Conservation (phyloP, 2,888 invertebrate species). For the Dryobota labecula region DNA sequence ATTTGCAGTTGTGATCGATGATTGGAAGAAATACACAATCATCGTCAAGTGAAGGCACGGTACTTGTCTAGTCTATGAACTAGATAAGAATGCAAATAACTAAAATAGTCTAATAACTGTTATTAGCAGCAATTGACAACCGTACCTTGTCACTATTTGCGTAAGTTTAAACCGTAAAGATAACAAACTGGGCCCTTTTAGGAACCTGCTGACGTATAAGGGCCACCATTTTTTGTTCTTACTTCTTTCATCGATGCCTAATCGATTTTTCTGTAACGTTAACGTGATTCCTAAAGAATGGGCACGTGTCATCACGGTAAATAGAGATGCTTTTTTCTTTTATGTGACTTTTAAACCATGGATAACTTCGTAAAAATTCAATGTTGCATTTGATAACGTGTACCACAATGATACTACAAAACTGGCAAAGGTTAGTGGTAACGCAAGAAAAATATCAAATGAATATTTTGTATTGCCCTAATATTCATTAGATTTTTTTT, state of each 20-base stretch:
- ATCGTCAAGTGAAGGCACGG: slow-evolving; percentile 17
- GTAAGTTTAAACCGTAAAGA: slow-evolving; percentile 20
- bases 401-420: not conserved
- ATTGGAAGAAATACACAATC: slow-evolving; percentile 22
- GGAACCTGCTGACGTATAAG: not conserved
- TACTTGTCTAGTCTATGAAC: slow-evolving; percentile 26
- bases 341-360: not conserved
- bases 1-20: not conserved
- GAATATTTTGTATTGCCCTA: not conserved
- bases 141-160: slow-evolving; percentile 36
- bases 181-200: slow-evolving; percentile 18
- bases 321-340: not conserved
- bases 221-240: not conserved
- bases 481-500: too few relatives aligned
- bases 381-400: not conserved
- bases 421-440: not conserved
- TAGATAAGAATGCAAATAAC: slow-evolving; percentile 51
- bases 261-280: slow-evolving; percentile 6
- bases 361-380: not conserved
- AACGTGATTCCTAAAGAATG: not conserved
- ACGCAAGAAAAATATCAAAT: not conserved
- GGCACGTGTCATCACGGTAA: not conserved
- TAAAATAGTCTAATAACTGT: slow-evolving; percentile 41
- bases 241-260: not conserved
- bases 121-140: slow-evolving; percentile 36